Percentiles rank a stretch among this genome's conserved stretches.
phyloP scores from a whole-genome alignment of 2,113 vertebrate species.

The Varanus komodoensis region DNA sequence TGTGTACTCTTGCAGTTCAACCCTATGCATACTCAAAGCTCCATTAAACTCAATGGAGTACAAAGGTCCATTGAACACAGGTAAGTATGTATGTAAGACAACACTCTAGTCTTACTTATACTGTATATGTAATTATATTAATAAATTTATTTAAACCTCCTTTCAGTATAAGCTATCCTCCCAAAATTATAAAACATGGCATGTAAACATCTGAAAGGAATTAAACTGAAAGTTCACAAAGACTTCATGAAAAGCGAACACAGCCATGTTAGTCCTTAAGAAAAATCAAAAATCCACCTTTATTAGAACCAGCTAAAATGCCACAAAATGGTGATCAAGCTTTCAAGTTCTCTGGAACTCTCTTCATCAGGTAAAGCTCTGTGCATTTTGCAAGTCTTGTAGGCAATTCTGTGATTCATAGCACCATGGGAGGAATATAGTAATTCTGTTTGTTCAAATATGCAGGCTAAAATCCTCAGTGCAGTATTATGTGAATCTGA shows the following conservation, averaged over 20 bases:
- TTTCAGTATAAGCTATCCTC: background rate
- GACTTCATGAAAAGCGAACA: background rate
- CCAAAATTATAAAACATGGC: background rate
- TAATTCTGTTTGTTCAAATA: background rate
- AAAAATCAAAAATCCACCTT: no score
- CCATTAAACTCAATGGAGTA: background rate
- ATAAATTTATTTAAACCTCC: background rate
- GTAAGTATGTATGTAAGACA: background rate
- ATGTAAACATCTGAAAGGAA: background rate
- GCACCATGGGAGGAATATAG: background rate
- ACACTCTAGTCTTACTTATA: background rate
- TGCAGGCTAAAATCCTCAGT: background rate
- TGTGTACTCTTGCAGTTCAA: background rate
- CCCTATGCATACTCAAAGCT: background rate
- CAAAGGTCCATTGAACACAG: background rate
- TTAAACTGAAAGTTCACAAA: background rate
- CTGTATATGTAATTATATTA: background rate
- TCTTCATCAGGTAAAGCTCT: no score
- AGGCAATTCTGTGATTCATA: background rate
- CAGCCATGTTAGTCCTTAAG: no score
- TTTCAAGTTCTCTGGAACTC: no score
- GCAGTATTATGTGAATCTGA: background rate
- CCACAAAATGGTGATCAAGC: no score
- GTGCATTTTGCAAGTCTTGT: no score
- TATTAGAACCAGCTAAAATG: no score